These are phyloP conservation scores for Pygoscelis antarcticus DNA, from an alignment of 2,113 vertebrate species.

Conservation along the genomic window DNA sequence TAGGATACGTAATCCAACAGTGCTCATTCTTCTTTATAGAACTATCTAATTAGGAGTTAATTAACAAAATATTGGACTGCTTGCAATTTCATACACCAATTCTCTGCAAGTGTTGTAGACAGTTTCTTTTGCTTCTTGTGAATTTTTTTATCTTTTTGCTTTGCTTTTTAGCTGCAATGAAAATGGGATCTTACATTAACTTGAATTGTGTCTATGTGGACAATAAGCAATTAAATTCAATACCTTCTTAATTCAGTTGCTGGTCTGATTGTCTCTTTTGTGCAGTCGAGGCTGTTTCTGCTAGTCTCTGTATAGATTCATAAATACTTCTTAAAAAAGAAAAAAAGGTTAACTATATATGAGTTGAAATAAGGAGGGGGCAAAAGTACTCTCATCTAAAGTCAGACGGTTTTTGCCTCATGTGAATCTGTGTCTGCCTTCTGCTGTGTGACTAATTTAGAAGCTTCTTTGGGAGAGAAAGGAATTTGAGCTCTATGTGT, in stretches of 20 bases:
- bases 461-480: not conserved
- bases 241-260: not conserved
- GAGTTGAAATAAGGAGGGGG: not conserved
- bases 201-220: not conserved
- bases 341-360: not conserved
- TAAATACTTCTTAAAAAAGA: not conserved
- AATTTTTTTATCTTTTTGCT: not conserved
- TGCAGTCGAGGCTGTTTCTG: not conserved
- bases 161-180: not conserved
- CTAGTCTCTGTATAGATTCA: not conserved
- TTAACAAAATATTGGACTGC: not conserved
- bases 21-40: constrained; percentile 27
- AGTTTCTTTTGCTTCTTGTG: not conserved
- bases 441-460: not conserved
- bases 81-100: not conserved
- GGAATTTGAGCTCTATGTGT: not conserved
- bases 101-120: not conserved
- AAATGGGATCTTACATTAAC: not conserved
- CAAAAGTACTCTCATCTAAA: not conserved
- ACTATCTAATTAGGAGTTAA: constrained; percentile 32
- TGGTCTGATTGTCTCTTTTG: not conserved
- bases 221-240: not conserved
- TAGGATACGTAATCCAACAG: not conserved
- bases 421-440: not conserved
- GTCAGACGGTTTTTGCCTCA: not conserved